Conservation (phyloP, 92 coral and sea anemone species). For the Porites lobata region DNA sequence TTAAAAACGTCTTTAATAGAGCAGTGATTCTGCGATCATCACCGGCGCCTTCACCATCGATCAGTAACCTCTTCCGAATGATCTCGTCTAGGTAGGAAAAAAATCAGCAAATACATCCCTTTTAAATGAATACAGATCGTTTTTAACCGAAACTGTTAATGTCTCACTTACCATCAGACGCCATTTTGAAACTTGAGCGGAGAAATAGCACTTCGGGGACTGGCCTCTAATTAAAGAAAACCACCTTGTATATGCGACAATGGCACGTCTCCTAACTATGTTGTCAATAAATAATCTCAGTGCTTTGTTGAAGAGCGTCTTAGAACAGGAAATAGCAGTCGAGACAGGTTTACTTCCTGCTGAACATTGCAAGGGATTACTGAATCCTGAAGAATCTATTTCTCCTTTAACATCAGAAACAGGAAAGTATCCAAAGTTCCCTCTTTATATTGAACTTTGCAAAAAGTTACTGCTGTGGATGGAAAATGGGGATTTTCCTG, state of each 20-base stretch:
- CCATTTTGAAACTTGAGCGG: slow-evolving; percentile 53
- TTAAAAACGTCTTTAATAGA: slow-evolving; percentile 87
- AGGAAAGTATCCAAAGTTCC: slow-evolving; percentile 64
- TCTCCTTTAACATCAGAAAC: background rate
- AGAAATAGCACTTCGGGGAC: background rate
- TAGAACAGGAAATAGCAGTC: background rate
- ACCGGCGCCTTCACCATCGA: slow-evolving; percentile 99
- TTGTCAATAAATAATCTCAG: background rate
- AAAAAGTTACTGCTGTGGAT: slow-evolving; percentile 69
- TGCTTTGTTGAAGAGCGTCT: background rate
- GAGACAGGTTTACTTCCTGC: slow-evolving; percentile 1
- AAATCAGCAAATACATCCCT: background rate
- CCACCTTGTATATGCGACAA: background rate
- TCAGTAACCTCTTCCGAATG: slow-evolving; percentile 85
- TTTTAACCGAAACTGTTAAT: background rate
- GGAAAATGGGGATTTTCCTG: slow-evolving; percentile 58
- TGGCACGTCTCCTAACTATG: slow-evolving; percentile 19
- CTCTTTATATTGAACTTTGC: slow-evolving; percentile 78
- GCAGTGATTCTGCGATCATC: slow-evolving; percentile 96
- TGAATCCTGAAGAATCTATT: slow-evolving; percentile 16
- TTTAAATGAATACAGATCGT: no score
- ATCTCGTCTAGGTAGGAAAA: slow-evolving; percentile 72
- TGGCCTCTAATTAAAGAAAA: background rate
- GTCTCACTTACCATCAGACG: slow-evolving; percentile 66
- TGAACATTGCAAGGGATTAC: slow-evolving; percentile 22